These are phyloP conservation scores for Chrosomus eos DNA, from an alignment of 2,797 vertebrate genomes.

Conservation along the genomic window DNA sequence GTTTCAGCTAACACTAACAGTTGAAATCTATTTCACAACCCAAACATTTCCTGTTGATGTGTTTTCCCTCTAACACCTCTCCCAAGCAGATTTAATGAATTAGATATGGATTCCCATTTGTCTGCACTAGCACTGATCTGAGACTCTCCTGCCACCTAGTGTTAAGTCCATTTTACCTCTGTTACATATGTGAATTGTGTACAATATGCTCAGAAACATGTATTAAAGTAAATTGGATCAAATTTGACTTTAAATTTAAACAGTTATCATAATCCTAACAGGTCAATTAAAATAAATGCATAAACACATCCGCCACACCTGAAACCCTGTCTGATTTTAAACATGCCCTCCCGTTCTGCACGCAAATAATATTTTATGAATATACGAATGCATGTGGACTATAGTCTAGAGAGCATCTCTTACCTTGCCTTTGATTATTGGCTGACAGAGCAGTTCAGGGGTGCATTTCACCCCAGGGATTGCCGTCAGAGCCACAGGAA, in stretches of 20 bases:
- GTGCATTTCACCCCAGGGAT: conserved; percentile 85
- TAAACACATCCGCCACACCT: background rate
- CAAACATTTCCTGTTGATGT: conserved; percentile 11
- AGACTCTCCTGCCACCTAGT: conserved; percentile 47
- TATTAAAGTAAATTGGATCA: background rate
- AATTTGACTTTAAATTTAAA: background rate
- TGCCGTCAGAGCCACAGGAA: conserved; percentile 71
- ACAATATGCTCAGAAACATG: background rate
- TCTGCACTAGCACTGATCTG: background rate
- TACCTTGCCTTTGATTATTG: conserved; percentile 86
- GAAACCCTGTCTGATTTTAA: background rate
- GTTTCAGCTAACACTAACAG: conserved; percentile 7
- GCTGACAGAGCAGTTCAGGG: conserved; percentile 82
- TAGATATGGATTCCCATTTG: background rate
- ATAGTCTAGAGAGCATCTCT: background rate
- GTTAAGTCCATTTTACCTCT: background rate
- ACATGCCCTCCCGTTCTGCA: background rate
- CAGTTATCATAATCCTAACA: background rate
- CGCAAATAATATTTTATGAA: background rate
- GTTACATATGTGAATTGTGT: background rate
- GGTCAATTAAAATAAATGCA: background rate
- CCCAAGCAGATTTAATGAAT: background rate
- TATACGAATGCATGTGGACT: background rate
- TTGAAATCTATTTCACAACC: conserved; percentile 3
- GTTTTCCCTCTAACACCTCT: background rate